phyloP scores from a whole-genome alignment of 2,113 vertebrate species.

The Chloropsis hardwickii region DNA sequence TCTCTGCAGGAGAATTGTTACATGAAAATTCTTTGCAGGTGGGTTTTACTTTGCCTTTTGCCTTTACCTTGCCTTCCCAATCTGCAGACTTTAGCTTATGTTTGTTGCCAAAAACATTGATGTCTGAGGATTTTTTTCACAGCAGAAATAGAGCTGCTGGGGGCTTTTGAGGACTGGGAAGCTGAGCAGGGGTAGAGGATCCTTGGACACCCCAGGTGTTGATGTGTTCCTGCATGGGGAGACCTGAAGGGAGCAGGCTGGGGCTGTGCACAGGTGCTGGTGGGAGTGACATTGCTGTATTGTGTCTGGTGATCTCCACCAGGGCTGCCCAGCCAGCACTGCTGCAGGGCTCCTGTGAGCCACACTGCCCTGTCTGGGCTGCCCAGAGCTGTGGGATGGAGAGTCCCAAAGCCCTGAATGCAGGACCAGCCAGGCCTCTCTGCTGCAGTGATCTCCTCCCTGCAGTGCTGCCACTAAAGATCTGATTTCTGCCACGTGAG shows the following conservation, averaged over 20 bases:
- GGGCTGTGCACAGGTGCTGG: not conserved
- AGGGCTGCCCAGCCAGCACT: not conserved
- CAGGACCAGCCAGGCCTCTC: not conserved
- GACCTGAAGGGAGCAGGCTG: not conserved
- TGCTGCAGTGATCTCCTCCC: not conserved
- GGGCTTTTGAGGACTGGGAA: not conserved
- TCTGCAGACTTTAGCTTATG: too few relatives aligned
- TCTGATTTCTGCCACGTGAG: not conserved
- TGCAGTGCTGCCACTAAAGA: not conserved
- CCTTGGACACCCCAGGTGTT: not conserved
- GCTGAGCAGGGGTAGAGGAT: not conserved
- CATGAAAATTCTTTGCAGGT: too few relatives aligned
- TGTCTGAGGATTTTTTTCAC: not conserved
- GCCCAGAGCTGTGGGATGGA: not conserved
- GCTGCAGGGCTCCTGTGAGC: not conserved
- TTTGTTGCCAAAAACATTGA: too few relatives aligned
- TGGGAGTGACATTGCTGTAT: not conserved
- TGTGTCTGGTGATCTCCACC: not conserved
- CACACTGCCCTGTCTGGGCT: accelerated
- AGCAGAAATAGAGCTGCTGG: not conserved
- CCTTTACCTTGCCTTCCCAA: too few relatives aligned
- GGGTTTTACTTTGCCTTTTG: too few relatives aligned
- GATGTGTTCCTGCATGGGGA: not conserved
- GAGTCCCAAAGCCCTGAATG: not conserved
- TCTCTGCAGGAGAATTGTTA: too few relatives aligned